Base-by-base conservation (phyloP, 2,797 vertebrate genomes). In the Kryptopterus vitreolus region DNA sequence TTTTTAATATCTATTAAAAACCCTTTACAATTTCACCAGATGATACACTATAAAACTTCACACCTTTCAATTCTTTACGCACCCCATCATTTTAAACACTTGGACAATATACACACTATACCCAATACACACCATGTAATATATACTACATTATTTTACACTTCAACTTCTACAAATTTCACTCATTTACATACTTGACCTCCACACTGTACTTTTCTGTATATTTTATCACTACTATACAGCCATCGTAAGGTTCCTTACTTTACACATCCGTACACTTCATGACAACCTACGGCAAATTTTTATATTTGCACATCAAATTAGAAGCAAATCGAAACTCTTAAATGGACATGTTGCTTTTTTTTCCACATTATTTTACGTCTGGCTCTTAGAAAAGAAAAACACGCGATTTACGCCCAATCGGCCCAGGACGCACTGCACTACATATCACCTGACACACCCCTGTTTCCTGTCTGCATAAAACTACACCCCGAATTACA, bases 401-500 rank as follows among this genome's bases (percentile, higher is more conserved):
- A 43, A 33, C 35, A 16, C 53, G 46, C 6, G 53, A 70, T 78
- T 78, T 70, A 78, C 38, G 71, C 38, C 53, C 76, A 78, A 31
- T 57, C 52, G n/a, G 38, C 38, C 65, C 66, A 61, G 26, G 35
- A 78, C 66, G 15, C 18, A 48, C 35, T 59, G 24, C 8, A 38
- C 66, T 70, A 78, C 48, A 59, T 31, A 57, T 69, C 53, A 70
- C 38, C 77, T 29, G 48, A 50, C 26, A 46, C 48, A 71, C 53
- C 33, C 35, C 66, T 46, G 38, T 70, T 68, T 78, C 78, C 78
- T 35, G 53, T 29, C 35, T 52, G 33, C 43, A 31, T 48, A 59
- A 62, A 70, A 31, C 35, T 66, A n/a, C 33, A 78, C 76, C 62
- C 76, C 69, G 77, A 69, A 18, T 71, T 78, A 78, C 63, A 55